Base-by-base conservation (phyloP, 2,113 vertebrate genomes). In the Saimiri boliviensis region DNA sequence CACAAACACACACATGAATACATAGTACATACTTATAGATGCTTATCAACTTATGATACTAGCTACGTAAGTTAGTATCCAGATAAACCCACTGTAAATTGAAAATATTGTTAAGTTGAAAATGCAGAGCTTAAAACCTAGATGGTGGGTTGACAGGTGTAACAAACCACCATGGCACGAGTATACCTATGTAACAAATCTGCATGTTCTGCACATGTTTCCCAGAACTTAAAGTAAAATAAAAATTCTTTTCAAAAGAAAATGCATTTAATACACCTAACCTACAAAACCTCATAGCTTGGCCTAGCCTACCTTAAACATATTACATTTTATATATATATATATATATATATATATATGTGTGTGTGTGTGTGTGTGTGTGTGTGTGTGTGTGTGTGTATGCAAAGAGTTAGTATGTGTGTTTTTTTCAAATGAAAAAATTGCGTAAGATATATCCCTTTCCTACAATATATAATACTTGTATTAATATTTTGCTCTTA, bases 391-490 rank as follows among this genome's bases (percentile, higher is more conserved):
- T 8, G 3, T 11, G 32, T 23, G 30, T 9, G 32, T 49, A 52
- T 4, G 54, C 37, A 30, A 3, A 42, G 20, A 73, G 25, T 60
- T 89, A 70, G 21, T 45, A 66, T 49, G n/a, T 84, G 21, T 84
- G 27, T 77, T 95, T 54, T 63, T 76, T 73, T 92, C 27, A 96
- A 88, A 92, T 56, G 66, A 45, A 6, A 85, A 91, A 88, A 81
- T 66, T 81, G 7, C 58, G 23, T 35, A n/a, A 71, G 68, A 73
- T 30, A 20, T 49, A 52, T 80, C 6, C 16, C 27, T 94, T 83
- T 66, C 3, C 68, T 91, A 11, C 54, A 85, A 76, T 68, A 52
- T 73, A 30, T 37, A 84, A 79, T 35, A 86, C 20, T 49, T 94
- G 21, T 21, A 63, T 63, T 63, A 13, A 63, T 30, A 40, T 74